Percentiles rank a stretch among this genome's conserved stretches.
Conservation (phyloP, 2,888 invertebrate genomes). For the Alitta virens region DNA sequence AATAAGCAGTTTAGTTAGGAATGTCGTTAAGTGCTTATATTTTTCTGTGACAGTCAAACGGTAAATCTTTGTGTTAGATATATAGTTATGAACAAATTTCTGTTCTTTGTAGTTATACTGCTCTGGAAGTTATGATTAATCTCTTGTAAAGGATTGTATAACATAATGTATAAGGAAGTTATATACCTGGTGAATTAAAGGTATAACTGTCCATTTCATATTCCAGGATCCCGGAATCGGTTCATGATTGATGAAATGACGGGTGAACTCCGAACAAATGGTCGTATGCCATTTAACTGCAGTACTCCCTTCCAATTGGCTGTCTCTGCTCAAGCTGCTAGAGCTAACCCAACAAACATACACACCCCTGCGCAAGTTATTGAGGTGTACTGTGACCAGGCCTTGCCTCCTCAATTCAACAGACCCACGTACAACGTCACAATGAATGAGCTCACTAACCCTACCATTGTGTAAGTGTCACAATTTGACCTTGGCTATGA, state of each 20-base stretch:
- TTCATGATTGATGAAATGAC: conserved; percentile 26
- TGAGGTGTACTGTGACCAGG: background rate
- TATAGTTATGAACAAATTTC: too few species aligned
- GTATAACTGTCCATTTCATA: too few species aligned
- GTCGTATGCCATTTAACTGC: conserved; percentile 18
- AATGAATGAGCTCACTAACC: background rate
- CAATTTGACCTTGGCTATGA: too few species aligned
- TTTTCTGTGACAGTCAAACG: too few species aligned
- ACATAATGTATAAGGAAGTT: background rate
- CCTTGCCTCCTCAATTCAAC: background rate
- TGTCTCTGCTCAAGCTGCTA: conserved; percentile 26
- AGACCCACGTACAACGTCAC: background rate
- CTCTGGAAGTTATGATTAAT: background rate
- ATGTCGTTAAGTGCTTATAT: too few species aligned
- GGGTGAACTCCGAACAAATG: conserved; percentile 24
- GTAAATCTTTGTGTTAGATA: too few species aligned
- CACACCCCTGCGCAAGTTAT: conserved; percentile 25
- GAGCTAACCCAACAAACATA: background rate
- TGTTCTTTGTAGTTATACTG: background rate
- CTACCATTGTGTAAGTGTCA: background rate
- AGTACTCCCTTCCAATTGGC: conserved; percentile 19
- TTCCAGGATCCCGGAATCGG: conserved; percentile 19
- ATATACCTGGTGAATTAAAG: too few species aligned
- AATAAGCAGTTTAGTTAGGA: too few species aligned
- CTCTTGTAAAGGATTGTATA: background rate